phyloP scores from a whole-genome alignment of 1,140 invertebrate genomes.

The Lepidotrigona ventralis region DNA sequence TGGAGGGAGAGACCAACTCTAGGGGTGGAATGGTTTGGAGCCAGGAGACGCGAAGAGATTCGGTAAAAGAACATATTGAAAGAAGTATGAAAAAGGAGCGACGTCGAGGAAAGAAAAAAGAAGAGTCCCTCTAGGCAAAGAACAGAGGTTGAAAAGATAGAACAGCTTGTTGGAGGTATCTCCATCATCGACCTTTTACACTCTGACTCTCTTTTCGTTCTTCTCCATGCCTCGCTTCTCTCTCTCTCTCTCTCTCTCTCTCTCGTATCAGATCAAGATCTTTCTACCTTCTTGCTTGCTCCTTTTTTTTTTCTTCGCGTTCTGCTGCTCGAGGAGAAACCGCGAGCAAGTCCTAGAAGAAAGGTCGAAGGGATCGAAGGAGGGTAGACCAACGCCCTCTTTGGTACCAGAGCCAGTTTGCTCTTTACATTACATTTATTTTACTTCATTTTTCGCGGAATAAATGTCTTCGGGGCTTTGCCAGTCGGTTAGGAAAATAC shows the following conservation, averaged over 20 bases:
- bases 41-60: slow-evolving; percentile 19
- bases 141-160: slow-evolving; percentile 46
- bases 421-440: slow-evolving; percentile 71
- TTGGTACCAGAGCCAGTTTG: slow-evolving; percentile 57
- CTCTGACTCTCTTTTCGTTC: slow-evolving; percentile 23
- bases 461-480: slow-evolving; percentile 68
- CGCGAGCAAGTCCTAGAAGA: slow-evolving; percentile 33
- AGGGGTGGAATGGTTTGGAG: no score
- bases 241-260: not conserved
- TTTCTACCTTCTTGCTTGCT: not conserved
- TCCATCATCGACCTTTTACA: slow-evolving; percentile 40
- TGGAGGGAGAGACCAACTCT: no score
- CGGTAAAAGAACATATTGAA: slow-evolving; percentile 64
- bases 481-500: slow-evolving; percentile 69
- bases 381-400: slow-evolving; percentile 36
- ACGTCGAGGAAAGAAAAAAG: slow-evolving; percentile 31
- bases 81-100: slow-evolving; percentile 59
- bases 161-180: slow-evolving; percentile 45
- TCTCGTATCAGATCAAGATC: not conserved
- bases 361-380: not conserved
- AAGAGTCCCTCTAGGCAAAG: slow-evolving; percentile 25
- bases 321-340: not conserved
- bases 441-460: slow-evolving; percentile 68
- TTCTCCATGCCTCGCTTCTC: slow-evolving; percentile 25
- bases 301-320: no score